Evolutionary conservation across 1,140 invertebrate genomes (phyloP), one percentile per base, ranked within the genome.

Genomic region (Lepidurus packardi): DNA sequence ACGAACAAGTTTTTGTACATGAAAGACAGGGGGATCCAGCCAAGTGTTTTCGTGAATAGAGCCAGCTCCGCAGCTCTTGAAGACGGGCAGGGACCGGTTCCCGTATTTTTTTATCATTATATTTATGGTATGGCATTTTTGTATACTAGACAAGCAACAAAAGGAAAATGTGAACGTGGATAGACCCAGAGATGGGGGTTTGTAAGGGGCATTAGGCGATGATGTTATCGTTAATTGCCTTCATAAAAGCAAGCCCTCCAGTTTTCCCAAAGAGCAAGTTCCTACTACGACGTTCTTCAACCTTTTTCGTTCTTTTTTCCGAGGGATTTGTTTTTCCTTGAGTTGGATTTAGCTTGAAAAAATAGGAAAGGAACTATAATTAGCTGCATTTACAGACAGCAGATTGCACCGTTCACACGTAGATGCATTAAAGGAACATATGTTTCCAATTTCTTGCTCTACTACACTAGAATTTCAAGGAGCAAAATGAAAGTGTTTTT

Each of bases 151-250:
- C 53, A 8, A 65, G 53, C 53, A 65, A 65, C 53, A 65, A n/a
- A 21, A 21, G 53, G 53, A 13, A 3, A 65, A 65, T 65, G 53
- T 65, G 53, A 65, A 65, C 53, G 13, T 65, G 53, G 53, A 65
- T 65, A 21, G 53, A 65, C 53, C 53, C 13, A 65, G 53, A 65
- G 53, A 65, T 65, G 53, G 53, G 53, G 53, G 21, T 65, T 65
- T 65, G 53, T 65, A 65, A 65, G 53, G 53, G 21, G 53, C 53
- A 65, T 65, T 65, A 21, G 53, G 53, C 53, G 53, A 65, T 65
- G 53, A 65, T 65, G 53, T 9, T 65, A 65, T 65, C 53, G 53
- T 65, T 65, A 65, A 65, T 65, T 65, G 53, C 53, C 53, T 65
- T 65, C 53, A 65, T 65, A 65, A 65, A 65, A 65, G 53, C 53